Conservation (phyloP, 2,888 invertebrate species). For the Scaeva pyrastri region DNA sequence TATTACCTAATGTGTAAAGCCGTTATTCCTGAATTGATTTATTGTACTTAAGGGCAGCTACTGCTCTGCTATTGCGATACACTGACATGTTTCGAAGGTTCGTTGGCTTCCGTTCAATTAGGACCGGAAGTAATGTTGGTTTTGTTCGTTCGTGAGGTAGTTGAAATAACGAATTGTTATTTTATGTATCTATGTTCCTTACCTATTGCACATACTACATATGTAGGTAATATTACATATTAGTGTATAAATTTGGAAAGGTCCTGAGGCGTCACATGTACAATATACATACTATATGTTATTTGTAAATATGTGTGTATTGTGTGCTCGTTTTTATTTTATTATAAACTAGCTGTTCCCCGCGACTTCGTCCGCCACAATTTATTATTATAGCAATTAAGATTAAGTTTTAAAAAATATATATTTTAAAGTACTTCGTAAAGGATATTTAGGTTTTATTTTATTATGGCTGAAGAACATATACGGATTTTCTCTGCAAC, state of each 20-base stretch:
- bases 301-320: no score
- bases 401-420: no score
- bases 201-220: not conserved
- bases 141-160: not conserved
- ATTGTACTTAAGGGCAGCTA: not conserved
- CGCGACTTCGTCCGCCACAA: no score
- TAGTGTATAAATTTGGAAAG: not conserved
- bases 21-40: constrained; percentile 8
- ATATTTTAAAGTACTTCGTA: no score
- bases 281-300: no score
- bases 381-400: no score
- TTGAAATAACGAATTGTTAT: not conserved
- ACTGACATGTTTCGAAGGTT: not conserved
- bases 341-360: no score
- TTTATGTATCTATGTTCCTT: not conserved
- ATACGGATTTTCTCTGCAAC: no score
- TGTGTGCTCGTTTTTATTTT: no score
- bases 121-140: not conserved
- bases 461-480: no score
- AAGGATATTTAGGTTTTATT: no score
- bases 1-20: constrained; percentile 9
- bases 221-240: not conserved
- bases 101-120: not conserved
- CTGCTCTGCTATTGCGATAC: not conserved
- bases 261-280: no score